Percentiles rank a stretch among this genome's conserved stretches.
Evolutionary conservation across 2,797 vertebrate species (phyloP).

Genomic region (Parotocinclus haroldoi): DNA sequence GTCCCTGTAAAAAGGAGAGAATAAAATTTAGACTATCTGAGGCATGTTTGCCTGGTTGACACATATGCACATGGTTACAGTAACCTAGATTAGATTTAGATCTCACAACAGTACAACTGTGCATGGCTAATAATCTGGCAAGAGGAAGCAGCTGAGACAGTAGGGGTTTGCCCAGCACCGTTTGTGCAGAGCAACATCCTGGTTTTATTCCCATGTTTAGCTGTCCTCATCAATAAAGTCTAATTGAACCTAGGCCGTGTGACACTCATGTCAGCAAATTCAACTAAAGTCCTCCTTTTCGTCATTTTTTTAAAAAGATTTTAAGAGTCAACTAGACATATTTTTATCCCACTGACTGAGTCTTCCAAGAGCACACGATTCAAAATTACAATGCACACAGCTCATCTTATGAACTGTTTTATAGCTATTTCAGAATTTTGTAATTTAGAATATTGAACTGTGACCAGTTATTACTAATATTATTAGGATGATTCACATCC

Average conservation of each 20-base stretch:
- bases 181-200: constrained; percentile 32
- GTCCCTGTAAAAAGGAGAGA: constrained; percentile 56
- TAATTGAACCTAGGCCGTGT: background rate
- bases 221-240: constrained; percentile 15
- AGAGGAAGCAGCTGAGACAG: constrained; percentile 19
- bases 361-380: too few species aligned
- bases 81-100: constrained; percentile 2
- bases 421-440: too few species aligned
- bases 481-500: too few species aligned
- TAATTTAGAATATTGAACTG: too few species aligned
- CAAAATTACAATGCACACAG: too few species aligned
- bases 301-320: too few species aligned
- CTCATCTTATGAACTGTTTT: too few species aligned
- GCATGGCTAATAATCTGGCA: constrained; percentile 4
- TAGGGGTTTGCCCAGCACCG: constrained; percentile 38
- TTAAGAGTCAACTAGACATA: background rate
- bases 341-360: background rate
- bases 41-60: background rate
- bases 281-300: background rate
- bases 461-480: too few species aligned
- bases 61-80: background rate
- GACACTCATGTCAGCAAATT: background rate
- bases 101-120: constrained; percentile 4
- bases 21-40: background rate
- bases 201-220: constrained; percentile 17